Evolutionary conservation across 2,797 vertebrate species (phyloP), one percentile per base, ranked within the genome.

Genomic region (Allobates femoralis): DNA sequence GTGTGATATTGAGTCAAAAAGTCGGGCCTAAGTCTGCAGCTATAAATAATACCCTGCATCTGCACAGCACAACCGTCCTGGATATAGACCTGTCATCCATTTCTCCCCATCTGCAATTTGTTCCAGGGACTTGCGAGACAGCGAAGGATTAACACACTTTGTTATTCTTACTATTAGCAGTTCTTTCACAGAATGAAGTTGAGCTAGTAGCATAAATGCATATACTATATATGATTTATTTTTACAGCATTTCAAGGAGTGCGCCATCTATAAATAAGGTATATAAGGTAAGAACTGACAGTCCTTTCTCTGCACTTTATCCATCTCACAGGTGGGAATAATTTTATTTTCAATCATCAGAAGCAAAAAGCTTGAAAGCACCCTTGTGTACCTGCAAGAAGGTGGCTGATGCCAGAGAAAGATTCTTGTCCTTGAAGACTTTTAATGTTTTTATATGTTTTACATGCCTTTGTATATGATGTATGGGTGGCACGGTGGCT

Each of bases 1-100:
- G 86, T 84, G 86, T 79, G 86, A 87, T 62, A 79, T 79, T 78
- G 51, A 51, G 34, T 58, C 67, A 55, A 83, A 51, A 66, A 75
- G 56, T 16, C 23, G 71, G 50, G 46, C 19, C 28, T n/a, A 26
- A 26, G 46, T 26, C 37, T 15, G 28, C 46, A 67, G 58, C 66
- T 50, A 86, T 81, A 50, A 81, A 74, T 75, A 81, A 66, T 71
- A 76, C 53, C 76, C 37, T 7, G 37, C 80, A 78, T 76, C 85
- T 87, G 80, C 66, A 79, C 37, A 86, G 60, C 50, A 76, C 69
- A 83, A 60, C 62, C 73, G 28, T 37, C 18, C 75, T 60, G 53
- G 58, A 76, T 74, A 41, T 53, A 50, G 75, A 64, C 55, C 73
- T 87, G 73, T 32, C 51, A 87, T 79, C 79, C 23, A 60, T 69